Base-by-base conservation (phyloP, 1,140 invertebrate species). In the Helicoverpa armigera region DNA sequence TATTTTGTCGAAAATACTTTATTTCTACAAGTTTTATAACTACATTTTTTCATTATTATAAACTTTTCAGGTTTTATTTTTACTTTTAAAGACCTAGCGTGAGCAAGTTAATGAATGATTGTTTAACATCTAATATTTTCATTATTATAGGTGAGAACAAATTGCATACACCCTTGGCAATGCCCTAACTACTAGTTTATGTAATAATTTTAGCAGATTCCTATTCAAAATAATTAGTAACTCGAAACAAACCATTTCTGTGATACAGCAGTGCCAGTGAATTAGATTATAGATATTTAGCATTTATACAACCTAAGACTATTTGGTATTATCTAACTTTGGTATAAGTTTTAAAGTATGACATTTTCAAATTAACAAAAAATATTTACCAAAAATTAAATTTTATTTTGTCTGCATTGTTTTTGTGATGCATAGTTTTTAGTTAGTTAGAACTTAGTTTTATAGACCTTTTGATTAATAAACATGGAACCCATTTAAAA, bases 181-280 rank as follows among this genome's bases (percentile, higher is more conserved):
- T 4, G n/a, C 43, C 31, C 35, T 29, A 35, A 9, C 43, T 65
- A 60, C 9, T 29, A 29, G 23, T 23, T 60, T 60, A 29, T 29
- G 23, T 29, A 29, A 12, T 60, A 12, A 48, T 65, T 67, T 67
- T 48, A 50, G 48, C 43, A 67, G 35, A 67, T 67, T 67, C 18
- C 43, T 35, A 43, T 31, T 58, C 29, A 73, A 73, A 60, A 11
- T 29, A 70, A 70, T 51, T 53, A 29, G 51, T 70, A 18, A 63
- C 3, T 12, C 53, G 50, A 29, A 75, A 81, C 50, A 70, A 61
- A 78, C 50, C 69, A 84, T 80, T 87, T 86, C 89, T 91, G 91
- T 92, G 91, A 92, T 92, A 92, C 70, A 51, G 74, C 80, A 88
- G 91, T 92, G 91, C 91, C 91, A 91, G 88, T 88, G 67, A 76